These are phyloP conservation scores for Tokudaia muenninki DNA, from an alignment of 2,797 vertebrate species.

Conservation along the genomic window DNA sequence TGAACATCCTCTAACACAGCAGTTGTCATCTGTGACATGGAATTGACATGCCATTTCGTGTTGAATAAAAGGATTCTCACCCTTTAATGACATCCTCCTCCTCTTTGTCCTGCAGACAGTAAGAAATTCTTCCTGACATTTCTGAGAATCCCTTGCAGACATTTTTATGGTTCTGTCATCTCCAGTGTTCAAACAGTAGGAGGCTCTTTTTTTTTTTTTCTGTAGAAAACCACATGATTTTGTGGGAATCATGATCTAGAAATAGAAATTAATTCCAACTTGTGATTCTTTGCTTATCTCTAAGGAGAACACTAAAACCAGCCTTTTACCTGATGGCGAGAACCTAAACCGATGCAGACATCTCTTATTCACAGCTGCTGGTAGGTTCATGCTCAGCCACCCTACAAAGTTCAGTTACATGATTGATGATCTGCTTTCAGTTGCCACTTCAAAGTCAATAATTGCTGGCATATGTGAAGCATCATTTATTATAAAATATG, in stretches of 20 bases:
- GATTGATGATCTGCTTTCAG: neutral
- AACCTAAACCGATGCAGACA: neutral
- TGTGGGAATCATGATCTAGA: constrained; percentile 21
- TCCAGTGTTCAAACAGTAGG: constrained; percentile 11
- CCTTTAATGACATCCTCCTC: neutral
- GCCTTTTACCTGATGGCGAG: neutral
- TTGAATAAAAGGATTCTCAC: neutral
- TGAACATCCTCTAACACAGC: neutral
- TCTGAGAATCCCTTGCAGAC: constrained; percentile 45
- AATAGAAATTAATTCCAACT: constrained; percentile 8
- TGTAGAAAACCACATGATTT: constrained; percentile 35
- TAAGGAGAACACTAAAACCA: neutral
- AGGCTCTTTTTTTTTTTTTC: neutral
- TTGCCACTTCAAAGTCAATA: neutral
- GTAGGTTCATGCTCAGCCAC: neutral
- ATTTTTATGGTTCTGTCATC: constrained; percentile 24
- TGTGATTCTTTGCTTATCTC: constrained; percentile 2
- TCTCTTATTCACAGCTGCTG: neutral
- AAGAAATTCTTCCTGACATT: constrained; percentile 61
- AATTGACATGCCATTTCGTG: neutral
- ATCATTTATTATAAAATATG: neutral
- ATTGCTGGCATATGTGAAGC: neutral
- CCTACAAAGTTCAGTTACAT: constrained; percentile 3
- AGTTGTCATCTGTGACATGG: neutral
- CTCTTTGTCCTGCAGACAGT: constrained; percentile 43